Evolutionary conservation across 2,113 vertebrate species (phyloP).

Genomic region (Megalops atlanticus): DNA sequence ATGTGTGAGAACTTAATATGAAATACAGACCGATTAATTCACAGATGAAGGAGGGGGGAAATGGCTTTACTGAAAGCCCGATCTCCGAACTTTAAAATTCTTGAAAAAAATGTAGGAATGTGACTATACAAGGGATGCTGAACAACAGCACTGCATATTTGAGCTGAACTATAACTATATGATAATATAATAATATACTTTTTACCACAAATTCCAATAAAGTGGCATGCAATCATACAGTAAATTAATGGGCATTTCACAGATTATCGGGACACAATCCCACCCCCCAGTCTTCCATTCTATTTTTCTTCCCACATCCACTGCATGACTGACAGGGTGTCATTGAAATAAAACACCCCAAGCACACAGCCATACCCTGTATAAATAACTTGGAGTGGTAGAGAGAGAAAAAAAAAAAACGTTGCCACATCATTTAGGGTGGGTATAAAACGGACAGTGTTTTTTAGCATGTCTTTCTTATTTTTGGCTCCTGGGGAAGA

Average conservation of each 20-base stretch:
- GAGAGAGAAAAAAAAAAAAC: constrained; percentile 39
- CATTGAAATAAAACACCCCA: constrained; percentile 45
- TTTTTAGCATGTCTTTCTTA: constrained; percentile 64
- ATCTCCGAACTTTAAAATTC: not conserved
- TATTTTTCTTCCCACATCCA: constrained; percentile 38
- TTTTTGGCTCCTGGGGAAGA: constrained; percentile 60
- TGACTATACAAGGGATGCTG: not conserved
- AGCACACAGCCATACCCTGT: constrained; percentile 43
- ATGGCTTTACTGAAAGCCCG: too few species aligned
- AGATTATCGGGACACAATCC: constrained; percentile 24
- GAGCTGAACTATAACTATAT: not conserved
- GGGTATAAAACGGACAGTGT: constrained; percentile 60
- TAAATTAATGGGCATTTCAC: constrained; percentile 33
- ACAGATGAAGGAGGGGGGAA: not conserved
- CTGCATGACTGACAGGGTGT: constrained; percentile 42
- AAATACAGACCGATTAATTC: not conserved
- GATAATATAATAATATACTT: too few species aligned
- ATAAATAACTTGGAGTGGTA: constrained; percentile 54
- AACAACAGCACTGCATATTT: not conserved
- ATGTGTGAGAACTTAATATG: not conserved
- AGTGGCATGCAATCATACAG: constrained; percentile 32
- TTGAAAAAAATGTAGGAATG: not conserved
- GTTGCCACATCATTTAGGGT: constrained; percentile 63
- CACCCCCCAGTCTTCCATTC: constrained; percentile 12
- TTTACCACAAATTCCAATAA: not conserved